phyloP scores from a whole-genome alignment of 2,888 invertebrate species.

The Helleia helle region DNA sequence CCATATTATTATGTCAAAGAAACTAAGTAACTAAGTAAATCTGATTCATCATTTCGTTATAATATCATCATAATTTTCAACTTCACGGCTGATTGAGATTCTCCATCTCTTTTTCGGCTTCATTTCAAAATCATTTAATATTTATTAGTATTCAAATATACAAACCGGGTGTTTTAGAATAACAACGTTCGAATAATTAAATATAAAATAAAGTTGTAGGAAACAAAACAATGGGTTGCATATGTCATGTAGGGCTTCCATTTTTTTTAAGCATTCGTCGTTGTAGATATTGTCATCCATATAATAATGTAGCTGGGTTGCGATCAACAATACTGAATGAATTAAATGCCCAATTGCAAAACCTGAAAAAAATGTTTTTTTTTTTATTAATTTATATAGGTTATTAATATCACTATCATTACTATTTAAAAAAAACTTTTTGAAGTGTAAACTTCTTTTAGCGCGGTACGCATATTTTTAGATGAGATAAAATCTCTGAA shows the following conservation, averaged over 20 bases:
- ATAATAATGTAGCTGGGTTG: neutral
- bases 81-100: too few species aligned
- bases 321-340: neutral
- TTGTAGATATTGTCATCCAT: neutral
- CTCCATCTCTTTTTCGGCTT: too few species aligned
- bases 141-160: neutral
- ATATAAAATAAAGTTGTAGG: conserved; percentile 6
- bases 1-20: too few species aligned
- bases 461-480: too few species aligned
- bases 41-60: too few species aligned
- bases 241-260: neutral
- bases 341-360: neutral
- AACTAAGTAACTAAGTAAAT: too few species aligned
- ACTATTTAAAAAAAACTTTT: too few species aligned
- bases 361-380: neutral
- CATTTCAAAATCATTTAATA: too few species aligned
- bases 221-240: conserved; percentile 6
- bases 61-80: too few species aligned
- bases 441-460: too few species aligned
- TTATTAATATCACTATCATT: neutral
- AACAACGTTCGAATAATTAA: conserved; percentile 8
- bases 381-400: too few species aligned
- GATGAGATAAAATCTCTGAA: too few species aligned
- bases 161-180: conserved; percentile 1
- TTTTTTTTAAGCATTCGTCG: neutral